These are phyloP conservation scores for Cerastoderma edule DNA, from an alignment of 2,888 invertebrate genomes.

Conservation along the genomic window DNA sequence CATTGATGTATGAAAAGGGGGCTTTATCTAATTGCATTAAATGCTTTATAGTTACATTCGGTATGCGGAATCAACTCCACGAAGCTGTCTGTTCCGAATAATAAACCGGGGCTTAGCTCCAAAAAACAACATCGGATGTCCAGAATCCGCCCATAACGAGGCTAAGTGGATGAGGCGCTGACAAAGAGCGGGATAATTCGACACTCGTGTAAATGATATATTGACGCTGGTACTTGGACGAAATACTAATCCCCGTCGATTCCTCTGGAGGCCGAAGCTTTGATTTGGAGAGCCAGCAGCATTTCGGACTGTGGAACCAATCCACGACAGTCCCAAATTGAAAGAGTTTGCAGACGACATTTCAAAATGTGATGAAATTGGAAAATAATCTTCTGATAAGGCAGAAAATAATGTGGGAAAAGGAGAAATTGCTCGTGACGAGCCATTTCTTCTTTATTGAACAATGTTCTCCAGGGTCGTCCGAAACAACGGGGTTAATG, in stretches of 20 bases:
- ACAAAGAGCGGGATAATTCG: conserved; percentile 55
- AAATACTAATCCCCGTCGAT: conserved; percentile 33
- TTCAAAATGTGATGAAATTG: too few relatives aligned
- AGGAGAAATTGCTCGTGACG: too few relatives aligned
- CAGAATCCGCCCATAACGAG: conserved; percentile 44
- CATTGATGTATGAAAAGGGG: conserved; percentile 52
- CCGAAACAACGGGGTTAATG: too few relatives aligned
- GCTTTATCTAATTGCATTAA: conserved; percentile 67
- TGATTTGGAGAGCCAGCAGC: neutral
- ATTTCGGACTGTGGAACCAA: neutral
- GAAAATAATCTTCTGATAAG: too few relatives aligned
- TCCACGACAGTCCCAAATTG: too few relatives aligned
- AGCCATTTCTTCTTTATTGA: too few relatives aligned
- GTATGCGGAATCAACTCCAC: conserved; percentile 59
- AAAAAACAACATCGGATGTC: conserved; percentile 56
- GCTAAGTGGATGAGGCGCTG: conserved; percentile 56
- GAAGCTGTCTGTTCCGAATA: conserved; percentile 53
- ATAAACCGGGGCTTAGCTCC: conserved; percentile 60
- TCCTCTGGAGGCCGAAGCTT: conserved; percentile 33
- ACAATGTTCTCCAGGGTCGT: too few relatives aligned
- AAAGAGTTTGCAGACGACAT: too few relatives aligned
- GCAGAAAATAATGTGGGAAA: too few relatives aligned
- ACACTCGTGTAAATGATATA: conserved; percentile 47
- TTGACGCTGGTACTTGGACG: conserved; percentile 27
- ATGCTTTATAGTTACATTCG: conserved; percentile 65